Evolutionary conservation across 1,140 invertebrate genomes (phyloP).

Genomic region (Heliconius hermathena): DNA sequence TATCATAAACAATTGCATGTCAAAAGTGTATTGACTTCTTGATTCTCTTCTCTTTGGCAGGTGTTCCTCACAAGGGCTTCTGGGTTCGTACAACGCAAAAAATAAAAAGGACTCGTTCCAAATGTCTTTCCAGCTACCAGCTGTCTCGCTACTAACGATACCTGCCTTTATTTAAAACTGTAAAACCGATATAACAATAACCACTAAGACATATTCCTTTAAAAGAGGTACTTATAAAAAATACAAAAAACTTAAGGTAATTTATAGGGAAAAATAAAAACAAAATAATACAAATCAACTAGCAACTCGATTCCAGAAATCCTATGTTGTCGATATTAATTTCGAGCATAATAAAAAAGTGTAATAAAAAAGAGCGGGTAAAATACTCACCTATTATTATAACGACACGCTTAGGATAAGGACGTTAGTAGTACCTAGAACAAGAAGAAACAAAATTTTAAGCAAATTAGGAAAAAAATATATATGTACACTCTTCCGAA

Average conservation of each 20-base stretch:
- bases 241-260: background rate
- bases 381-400: slow-evolving; percentile 61
- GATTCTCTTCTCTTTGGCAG: slow-evolving; percentile 57
- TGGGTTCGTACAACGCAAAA: slow-evolving; percentile 53
- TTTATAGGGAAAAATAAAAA: background rate
- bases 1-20: slow-evolving; percentile 21
- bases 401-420: slow-evolving; percentile 45
- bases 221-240: background rate
- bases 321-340: background rate
- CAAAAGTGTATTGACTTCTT: slow-evolving; percentile 10
- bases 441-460: slow-evolving; percentile 54
- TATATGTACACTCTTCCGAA: background rate
- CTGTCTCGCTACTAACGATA: slow-evolving; percentile 58
- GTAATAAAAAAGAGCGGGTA: slow-evolving; percentile 44
- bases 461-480: background rate
- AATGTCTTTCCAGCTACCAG: slow-evolving; percentile 65
- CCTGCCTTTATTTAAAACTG: background rate
- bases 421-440: slow-evolving; percentile 60
- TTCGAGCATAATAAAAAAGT: slow-evolving; percentile 18
- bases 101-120: slow-evolving; percentile 62
- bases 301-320: slow-evolving; percentile 11
- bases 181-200: background rate
- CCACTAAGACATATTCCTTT: background rate
- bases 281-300: slow-evolving; percentile 15
- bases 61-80: slow-evolving; percentile 68